phyloP scores from a whole-genome alignment of 2,888 invertebrate species.

The Auanema sp. region DNA sequence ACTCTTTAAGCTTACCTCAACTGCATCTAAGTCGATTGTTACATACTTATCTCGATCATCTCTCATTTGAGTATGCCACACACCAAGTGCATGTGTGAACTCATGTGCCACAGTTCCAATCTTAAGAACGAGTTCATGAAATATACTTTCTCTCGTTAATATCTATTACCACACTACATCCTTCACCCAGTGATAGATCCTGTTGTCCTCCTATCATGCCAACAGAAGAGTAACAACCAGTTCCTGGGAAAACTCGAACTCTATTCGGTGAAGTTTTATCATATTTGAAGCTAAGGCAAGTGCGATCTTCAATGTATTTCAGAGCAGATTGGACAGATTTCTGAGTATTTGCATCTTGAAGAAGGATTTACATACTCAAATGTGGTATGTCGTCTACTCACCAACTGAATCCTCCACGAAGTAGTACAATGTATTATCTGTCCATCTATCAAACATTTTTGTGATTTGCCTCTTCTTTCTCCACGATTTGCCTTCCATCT shows the following conservation, averaged over 20 bases:
- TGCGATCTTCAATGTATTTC: conserved; percentile 17
- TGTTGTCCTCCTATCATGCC: conserved; percentile 38
- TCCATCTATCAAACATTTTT: conserved; percentile 27
- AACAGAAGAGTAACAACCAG: conserved; percentile 33
- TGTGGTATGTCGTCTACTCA: background rate
- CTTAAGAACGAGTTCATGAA: conserved; percentile 15
- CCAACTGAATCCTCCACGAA: conserved; percentile 28
- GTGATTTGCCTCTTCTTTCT: conserved; percentile 30
- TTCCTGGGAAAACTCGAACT: conserved; percentile 34
- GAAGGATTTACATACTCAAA: background rate
- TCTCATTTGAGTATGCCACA: conserved; percentile 41
- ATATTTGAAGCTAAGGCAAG: conserved; percentile 29
- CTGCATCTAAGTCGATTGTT: conserved; percentile 33
- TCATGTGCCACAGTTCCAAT: conserved; percentile 38
- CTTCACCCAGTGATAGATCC: conserved; percentile 31
- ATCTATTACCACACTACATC: conserved; percentile 25
- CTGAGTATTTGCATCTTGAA: conserved; percentile 18
- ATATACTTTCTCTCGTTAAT: background rate
- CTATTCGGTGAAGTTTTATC: conserved; percentile 25
- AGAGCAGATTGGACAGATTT: conserved; percentile 20
- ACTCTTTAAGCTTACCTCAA: conserved; percentile 14
- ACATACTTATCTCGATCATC: conserved; percentile 35
- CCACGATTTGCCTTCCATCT: background rate
- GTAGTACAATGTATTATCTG: conserved; percentile 27
- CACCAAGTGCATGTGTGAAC: conserved; percentile 30